Percentiles rank a stretch among this genome's conserved stretches.
Evolutionary conservation across 2,113 vertebrate species (phyloP).

Genomic region (Callipepla californica): DNA sequence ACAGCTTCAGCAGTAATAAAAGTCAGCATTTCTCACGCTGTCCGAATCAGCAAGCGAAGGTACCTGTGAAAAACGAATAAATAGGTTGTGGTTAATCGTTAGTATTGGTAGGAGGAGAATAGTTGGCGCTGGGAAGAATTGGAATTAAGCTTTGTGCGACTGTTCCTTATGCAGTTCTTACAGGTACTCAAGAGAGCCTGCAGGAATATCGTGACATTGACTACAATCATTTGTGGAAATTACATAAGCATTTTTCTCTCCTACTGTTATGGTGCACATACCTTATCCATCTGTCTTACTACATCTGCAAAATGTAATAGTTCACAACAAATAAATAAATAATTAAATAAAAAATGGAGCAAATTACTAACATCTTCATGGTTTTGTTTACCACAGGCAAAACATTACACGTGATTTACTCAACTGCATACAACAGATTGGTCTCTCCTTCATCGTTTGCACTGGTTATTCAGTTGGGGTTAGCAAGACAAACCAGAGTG

Average conservation of each 20-base stretch:
- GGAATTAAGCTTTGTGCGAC: background rate
- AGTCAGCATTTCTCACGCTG: fast-evolving
- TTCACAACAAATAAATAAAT: background rate
- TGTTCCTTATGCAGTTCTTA: background rate
- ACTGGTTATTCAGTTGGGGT: fast-evolving
- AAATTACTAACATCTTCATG: background rate
- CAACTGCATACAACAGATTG: background rate
- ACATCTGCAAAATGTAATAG: background rate
- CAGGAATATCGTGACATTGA: background rate
- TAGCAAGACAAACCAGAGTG: background rate
- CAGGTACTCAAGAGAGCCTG: background rate
- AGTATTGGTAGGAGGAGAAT: background rate
- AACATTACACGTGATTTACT: background rate
- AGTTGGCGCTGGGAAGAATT: background rate
- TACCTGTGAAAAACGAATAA: background rate
- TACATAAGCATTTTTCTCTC: background rate
- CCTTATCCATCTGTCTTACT: background rate
- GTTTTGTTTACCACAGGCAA: background rate
- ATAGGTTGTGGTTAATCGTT: background rate
- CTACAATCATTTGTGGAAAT: background rate
- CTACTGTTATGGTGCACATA: background rate
- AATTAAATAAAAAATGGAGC: background rate
- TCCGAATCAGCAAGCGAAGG: fast-evolving
- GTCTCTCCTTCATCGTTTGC: background rate
- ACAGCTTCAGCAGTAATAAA: background rate